Evolutionary conservation across 2,113 vertebrate genomes (phyloP).

Genomic region (Cyprinodon tularosa): DNA sequence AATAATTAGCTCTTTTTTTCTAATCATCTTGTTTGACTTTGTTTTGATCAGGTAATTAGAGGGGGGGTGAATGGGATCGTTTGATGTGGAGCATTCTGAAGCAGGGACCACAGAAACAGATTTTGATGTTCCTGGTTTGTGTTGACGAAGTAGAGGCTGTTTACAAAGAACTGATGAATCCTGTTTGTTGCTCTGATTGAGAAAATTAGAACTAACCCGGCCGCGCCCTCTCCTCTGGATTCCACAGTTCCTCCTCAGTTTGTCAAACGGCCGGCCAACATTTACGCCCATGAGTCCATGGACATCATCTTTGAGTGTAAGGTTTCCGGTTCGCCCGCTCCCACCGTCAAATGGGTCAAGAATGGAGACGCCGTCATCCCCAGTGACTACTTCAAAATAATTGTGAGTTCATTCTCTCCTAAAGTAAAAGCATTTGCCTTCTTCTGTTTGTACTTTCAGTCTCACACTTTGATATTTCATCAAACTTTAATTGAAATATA

Average conservation of each 20-base stretch:
- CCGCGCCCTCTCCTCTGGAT: constrained; percentile 8
- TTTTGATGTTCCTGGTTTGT: background rate
- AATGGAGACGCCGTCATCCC: constrained; percentile 97
- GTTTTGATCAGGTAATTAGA: constrained; percentile 13
- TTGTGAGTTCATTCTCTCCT: constrained; percentile 80
- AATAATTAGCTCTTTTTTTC: constrained; percentile 14
- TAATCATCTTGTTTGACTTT: constrained; percentile 18
- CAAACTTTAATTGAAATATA: background rate
- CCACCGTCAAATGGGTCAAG: constrained; percentile 97
- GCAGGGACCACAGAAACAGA: background rate
- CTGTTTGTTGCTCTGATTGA: background rate
- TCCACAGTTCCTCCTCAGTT: constrained; percentile 87
- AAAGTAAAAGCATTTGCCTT: background rate
- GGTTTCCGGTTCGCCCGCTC: constrained; percentile 88
- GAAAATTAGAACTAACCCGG: background rate
- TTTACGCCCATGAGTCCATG: constrained; percentile 94
- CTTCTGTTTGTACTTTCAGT: background rate
- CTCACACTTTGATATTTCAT: background rate
- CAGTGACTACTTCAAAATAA: constrained; percentile 98
- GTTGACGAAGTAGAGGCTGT: background rate
- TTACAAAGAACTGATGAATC: background rate
- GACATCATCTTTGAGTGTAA: constrained; percentile 96
- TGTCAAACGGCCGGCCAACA: constrained; percentile 85
- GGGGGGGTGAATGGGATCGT: constrained; percentile 2
- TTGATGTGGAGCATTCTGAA: constrained; percentile 25